Evolutionary conservation across 2,113 vertebrate genomes (phyloP), one percentile per base, ranked within the genome.

Genomic region (Clarias macrocephalus): DNA sequence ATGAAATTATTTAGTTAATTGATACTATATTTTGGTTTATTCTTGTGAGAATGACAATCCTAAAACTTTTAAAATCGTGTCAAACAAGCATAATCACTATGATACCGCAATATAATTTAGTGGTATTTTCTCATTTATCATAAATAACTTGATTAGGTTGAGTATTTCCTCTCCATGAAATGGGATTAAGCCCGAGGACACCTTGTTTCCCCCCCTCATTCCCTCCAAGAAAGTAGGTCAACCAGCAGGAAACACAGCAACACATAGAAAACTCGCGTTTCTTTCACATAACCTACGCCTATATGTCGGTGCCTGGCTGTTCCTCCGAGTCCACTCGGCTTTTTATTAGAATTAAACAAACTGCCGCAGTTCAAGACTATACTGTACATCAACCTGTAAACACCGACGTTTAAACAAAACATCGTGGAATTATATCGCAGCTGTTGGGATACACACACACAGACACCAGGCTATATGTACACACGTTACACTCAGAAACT

Each of bases 201-300:
- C 13, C 3, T n/a, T 48, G 80, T 82, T 30, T 87, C 18, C 56
- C 19, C 10, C 16, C 63, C 30, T 52, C 76, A 59, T 19, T n/a
- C 65, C 68, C 25, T 54, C 60, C 70, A 28, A 37, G 16, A 83
- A 84, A 87, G 70, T 87, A 87, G 86, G 80, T 87, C 80, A 83
- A 76, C 86, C 80, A 83, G 42, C 66, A 87, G 66, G 33, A 82
- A 86, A 60, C 42, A 28, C 85, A 8, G 0, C 13, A 37, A 0
- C 2, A 3, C 0, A 16, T 1, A 70, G 11, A 25, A 82, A 81
- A n/a, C 0, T 2, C 28, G 77, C 23, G 52, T 59, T 19, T 80
- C 54, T 80, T 33, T 33, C 16, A 21, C 3, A 28, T 3, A 28
- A 54, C 8, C 11, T 11, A 2, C 19, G 23, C 4, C 25, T 28